Evolutionary conservation across 2,113 vertebrate species (phyloP).

Genomic region (Elachura formosa): DNA sequence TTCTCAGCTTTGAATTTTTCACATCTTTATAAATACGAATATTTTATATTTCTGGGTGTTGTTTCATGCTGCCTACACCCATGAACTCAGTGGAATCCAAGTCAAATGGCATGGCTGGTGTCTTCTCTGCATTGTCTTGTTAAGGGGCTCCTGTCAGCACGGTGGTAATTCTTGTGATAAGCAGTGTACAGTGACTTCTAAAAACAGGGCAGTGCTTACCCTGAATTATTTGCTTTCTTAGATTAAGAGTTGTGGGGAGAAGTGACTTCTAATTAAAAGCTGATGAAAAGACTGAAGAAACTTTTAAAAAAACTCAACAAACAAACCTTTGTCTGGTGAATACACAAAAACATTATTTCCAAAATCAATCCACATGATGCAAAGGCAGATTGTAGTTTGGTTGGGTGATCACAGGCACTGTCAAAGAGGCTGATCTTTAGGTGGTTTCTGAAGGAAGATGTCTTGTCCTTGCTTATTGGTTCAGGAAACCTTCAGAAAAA

Average conservation of each 20-base stretch:
- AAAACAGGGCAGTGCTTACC: background rate
- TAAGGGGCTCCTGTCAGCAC: background rate
- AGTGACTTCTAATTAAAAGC: background rate
- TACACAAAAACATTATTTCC: background rate
- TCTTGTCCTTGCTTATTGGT: background rate
- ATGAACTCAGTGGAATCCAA: background rate
- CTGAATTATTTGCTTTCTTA: background rate
- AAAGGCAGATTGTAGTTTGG: background rate
- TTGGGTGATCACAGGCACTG: background rate
- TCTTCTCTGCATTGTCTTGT: background rate
- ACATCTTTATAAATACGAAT: background rate
- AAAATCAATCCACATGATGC: background rate
- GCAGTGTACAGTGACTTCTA: background rate
- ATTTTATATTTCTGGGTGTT: background rate
- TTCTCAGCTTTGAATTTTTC: background rate
- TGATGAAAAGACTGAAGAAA: background rate
- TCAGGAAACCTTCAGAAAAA: background rate
- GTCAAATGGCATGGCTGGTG: background rate
- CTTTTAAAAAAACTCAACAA: background rate
- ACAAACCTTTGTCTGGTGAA: background rate
- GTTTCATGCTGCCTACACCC: background rate
- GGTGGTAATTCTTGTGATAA: background rate
- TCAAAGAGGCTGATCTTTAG: background rate
- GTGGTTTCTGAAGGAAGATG: background rate
- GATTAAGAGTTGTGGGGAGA: background rate